Evolutionary conservation across 2,888 invertebrate genomes (phyloP).

Genomic region (Hirtodrosophila alboralis): DNA sequence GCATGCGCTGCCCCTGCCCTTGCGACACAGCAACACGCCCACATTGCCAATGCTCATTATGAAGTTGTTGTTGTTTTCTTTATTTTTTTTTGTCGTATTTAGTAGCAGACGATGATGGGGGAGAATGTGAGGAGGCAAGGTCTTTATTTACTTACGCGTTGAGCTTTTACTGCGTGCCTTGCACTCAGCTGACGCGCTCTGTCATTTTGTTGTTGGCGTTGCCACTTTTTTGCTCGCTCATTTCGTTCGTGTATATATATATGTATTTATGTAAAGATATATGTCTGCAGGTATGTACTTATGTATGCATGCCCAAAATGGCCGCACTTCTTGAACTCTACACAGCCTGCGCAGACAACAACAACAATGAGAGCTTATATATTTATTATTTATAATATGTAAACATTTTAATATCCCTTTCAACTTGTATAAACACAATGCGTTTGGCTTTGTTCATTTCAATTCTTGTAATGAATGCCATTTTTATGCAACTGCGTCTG

Average conservation of each 20-base stretch:
- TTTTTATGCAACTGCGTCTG: constrained; percentile 10
- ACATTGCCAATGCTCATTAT: constrained; percentile 60
- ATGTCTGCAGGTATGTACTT: constrained; percentile 5
- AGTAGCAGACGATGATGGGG: constrained; percentile 46
- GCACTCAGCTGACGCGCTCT: constrained; percentile 53
- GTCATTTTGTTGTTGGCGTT: constrained; percentile 72
- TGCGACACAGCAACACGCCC: constrained; percentile 62
- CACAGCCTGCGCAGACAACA: constrained; percentile 17
- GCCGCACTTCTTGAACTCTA: constrained; percentile 10
- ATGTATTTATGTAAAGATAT: constrained; percentile 20
- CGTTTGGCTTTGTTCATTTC: constrained; percentile 58
- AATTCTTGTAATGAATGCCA: constrained; percentile 58
- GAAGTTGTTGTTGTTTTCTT: constrained; percentile 27
- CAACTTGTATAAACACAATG: constrained; percentile 47
- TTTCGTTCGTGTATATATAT: constrained; percentile 21
- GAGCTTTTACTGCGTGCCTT: constrained; percentile 65
- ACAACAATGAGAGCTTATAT: too few relatives aligned
- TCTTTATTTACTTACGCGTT: constrained; percentile 72
- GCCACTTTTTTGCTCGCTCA: constrained; percentile 74
- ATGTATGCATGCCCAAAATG: constrained; percentile 5
- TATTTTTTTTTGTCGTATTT: constrained; percentile 24
- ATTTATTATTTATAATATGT: constrained; percentile 65
- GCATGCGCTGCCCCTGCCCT: constrained; percentile 65
- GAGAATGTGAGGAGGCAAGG: constrained; percentile 3
- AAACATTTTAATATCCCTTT: constrained; percentile 72